Percentiles rank a stretch among this genome's conserved stretches.
Conservation (phyloP, 2,888 invertebrate genomes). For the Aphodius granarius region DNA sequence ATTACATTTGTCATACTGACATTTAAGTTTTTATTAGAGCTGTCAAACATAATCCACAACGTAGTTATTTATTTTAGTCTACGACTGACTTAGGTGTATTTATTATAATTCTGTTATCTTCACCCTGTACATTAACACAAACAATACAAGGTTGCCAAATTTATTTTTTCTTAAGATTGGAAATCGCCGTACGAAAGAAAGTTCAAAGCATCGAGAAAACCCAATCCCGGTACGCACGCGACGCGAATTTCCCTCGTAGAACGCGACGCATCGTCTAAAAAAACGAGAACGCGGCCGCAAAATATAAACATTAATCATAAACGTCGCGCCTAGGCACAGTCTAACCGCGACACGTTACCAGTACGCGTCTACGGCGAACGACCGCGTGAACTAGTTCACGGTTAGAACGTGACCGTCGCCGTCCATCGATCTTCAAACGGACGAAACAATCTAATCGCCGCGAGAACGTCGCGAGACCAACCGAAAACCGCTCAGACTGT, state of each 20-base stretch:
- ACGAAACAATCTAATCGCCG: conserved; percentile 28
- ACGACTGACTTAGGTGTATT: too few relatives aligned
- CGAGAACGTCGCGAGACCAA: not conserved
- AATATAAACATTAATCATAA: conserved; percentile 36
- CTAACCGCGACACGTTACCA: conserved; percentile 24
- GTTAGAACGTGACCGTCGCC: conserved; percentile 39
- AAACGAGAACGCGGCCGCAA: conserved; percentile 16
- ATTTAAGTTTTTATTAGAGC: too few relatives aligned
- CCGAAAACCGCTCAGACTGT: conserved; percentile 32
- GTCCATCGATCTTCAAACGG: conserved; percentile 36
- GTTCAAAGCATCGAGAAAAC: too few relatives aligned
- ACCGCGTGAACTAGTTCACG: conserved; percentile 37
- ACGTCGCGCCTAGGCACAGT: conserved; percentile 29
- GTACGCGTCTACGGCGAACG: conserved; percentile 18
- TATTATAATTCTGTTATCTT: too few relatives aligned
- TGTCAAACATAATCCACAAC: too few relatives aligned
- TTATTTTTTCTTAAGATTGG: too few relatives aligned
- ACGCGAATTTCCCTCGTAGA: not conserved
- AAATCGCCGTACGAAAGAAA: not conserved
- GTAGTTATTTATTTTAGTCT: too few relatives aligned
- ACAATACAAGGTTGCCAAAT: too few relatives aligned
- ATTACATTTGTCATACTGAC: too few relatives aligned
- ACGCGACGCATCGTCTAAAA: not conserved
- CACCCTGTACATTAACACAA: too few relatives aligned
- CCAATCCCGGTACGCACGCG: not conserved